These are phyloP conservation scores for Spizella passerina DNA, from an alignment of 2,797 vertebrate genomes.

Conservation along the genomic window DNA sequence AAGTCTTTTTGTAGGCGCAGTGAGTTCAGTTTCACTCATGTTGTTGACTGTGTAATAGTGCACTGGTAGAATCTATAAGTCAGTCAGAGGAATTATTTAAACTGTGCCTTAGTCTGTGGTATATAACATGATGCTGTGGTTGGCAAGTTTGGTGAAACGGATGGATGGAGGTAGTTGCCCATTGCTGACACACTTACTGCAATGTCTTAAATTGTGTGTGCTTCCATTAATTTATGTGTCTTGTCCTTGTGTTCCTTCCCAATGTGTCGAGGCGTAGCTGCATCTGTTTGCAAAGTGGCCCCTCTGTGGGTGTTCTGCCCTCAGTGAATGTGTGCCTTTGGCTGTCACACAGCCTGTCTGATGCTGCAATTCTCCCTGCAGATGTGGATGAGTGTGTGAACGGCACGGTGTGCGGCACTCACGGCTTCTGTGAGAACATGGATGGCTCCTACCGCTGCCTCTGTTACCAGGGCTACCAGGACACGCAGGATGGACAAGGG, in stretches of 20 bases:
- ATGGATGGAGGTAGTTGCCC: neutral
- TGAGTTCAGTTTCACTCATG: neutral
- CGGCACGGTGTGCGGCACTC: constrained; percentile 84
- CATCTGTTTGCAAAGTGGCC: neutral
- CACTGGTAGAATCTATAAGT: neutral
- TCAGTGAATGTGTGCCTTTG: neutral
- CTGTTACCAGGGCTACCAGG: constrained; percentile 93
- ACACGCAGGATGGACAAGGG: constrained; percentile 81
- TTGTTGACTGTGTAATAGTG: neutral
- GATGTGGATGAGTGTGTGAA: constrained; percentile 94
- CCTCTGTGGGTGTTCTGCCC: neutral
- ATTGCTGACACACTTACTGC: neutral
- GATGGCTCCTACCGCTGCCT: constrained; percentile 91
- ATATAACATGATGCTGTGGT: neutral
- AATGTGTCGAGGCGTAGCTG: neutral
- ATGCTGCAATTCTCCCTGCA: constrained; percentile 71
- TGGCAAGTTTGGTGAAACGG: neutral
- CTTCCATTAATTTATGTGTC: neutral
- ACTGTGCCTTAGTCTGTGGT: neutral
- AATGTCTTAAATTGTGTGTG: neutral
- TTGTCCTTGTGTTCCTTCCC: neutral
- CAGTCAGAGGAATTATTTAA: neutral
- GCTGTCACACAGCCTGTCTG: constrained; percentile 35
- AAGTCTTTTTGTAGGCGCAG: neutral
- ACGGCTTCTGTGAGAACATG: constrained; percentile 92